phyloP scores from a whole-genome alignment of 1,140 invertebrate genomes.

The Euwallacea similis region DNA sequence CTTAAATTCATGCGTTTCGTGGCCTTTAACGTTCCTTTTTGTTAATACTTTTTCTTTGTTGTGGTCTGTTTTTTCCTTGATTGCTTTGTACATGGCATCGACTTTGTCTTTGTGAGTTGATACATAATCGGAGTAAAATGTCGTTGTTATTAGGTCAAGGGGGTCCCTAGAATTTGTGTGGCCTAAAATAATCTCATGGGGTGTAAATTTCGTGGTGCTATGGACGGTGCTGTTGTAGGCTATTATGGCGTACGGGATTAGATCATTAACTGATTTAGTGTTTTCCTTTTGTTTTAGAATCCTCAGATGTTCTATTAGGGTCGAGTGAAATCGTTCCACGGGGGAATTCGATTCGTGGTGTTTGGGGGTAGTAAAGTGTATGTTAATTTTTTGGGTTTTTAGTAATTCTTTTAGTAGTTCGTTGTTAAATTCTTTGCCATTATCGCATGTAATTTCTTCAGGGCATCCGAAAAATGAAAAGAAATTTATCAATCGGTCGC shows the following conservation, averaged over 20 bases:
- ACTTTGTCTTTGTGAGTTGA: slow-evolving; percentile 16
- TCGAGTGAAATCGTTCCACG: slow-evolving; percentile 16
- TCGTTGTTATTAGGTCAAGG: slow-evolving; percentile 21
- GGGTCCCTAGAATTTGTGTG: slow-evolving; percentile 18
- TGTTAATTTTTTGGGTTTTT: slow-evolving; percentile 12
- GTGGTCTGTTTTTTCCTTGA: slow-evolving; percentile 6
- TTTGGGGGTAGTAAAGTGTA: slow-evolving; percentile 44
- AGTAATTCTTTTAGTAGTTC: too few species aligned
- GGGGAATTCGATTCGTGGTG: slow-evolving; percentile 36
- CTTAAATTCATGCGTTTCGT: slow-evolving; percentile 15
- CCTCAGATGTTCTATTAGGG: slow-evolving; percentile 39
- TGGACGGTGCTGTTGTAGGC: slow-evolving; percentile 15
- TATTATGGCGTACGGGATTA: slow-evolving; percentile 18
- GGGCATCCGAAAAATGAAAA: slow-evolving; percentile 38
- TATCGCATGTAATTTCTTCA: slow-evolving; percentile 38
- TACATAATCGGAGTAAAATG: slow-evolving; percentile 32
- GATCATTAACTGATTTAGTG: slow-evolving; percentile 1
- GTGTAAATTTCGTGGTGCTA: slow-evolving; percentile 17
- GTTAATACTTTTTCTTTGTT: slow-evolving; percentile 19
- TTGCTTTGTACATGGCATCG: slow-evolving; percentile 1
- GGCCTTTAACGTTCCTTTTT: slow-evolving; percentile 9
- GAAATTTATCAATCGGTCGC: slow-evolving; percentile 32
- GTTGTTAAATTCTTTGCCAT: slow-evolving; percentile 43
- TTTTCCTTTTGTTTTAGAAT: slow-evolving; percentile 41
- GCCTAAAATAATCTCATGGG: slow-evolving; percentile 19